Percentiles rank a stretch among this genome's conserved stretches.
Evolutionary conservation across 2,888 invertebrate genomes (phyloP).

Genomic region (Clunio marinus): DNA sequence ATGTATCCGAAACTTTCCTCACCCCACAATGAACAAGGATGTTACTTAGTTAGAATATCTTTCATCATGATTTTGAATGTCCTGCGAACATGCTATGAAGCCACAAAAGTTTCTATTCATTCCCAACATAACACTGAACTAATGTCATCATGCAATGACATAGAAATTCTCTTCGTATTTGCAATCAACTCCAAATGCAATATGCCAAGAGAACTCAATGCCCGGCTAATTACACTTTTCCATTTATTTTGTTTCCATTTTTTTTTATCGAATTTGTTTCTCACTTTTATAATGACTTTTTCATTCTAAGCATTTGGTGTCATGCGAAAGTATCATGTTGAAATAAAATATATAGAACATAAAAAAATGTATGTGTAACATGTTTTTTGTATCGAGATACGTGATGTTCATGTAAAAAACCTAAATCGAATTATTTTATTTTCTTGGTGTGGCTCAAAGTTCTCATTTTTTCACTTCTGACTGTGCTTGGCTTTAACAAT

Average conservation of each 20-base stretch:
- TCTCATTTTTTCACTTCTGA: too few relatives aligned
- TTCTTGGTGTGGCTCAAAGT: background rate
- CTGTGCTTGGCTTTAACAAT: too few relatives aligned
- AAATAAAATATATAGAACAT: background rate
- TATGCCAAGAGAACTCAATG: background rate
- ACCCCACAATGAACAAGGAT: too few relatives aligned
- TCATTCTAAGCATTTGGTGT: background rate
- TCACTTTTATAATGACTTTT: background rate
- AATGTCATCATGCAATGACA: too few relatives aligned
- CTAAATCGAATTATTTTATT: conserved; percentile 20
- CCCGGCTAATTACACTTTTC: background rate
- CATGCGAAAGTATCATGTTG: background rate
- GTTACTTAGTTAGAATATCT: too few relatives aligned
- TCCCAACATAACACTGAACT: too few relatives aligned
- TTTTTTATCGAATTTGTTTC: background rate
- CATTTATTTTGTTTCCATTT: background rate
- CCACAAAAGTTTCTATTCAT: too few relatives aligned
- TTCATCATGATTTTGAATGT: background rate
- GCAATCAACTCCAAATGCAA: background rate
- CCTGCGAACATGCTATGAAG: too few relatives aligned
- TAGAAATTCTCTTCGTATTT: too few relatives aligned
- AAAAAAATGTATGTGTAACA: background rate
- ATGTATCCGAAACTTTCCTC: background rate
- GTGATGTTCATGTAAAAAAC: conserved; percentile 13
- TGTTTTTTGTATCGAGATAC: background rate